A percentile compares a stretch with the other conserved stretches of the same genome.
phyloP scores from a whole-genome alignment of 2,888 invertebrate genomes.

The Ecdyonurus torrentis region DNA sequence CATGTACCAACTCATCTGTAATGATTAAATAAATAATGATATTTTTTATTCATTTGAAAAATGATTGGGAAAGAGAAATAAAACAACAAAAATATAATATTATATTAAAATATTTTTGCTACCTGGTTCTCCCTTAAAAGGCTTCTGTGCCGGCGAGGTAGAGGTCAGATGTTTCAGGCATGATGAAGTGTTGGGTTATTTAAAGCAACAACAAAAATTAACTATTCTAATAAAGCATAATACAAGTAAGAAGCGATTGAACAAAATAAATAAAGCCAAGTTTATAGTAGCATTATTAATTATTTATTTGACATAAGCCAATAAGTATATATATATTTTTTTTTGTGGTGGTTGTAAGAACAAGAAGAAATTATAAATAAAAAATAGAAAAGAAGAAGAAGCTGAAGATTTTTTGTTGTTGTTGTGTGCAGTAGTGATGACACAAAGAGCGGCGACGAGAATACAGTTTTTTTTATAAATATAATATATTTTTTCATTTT shows the following conservation, averaged over 20 bases:
- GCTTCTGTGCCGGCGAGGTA: too few species aligned
- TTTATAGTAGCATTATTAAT: conserved; percentile 3
- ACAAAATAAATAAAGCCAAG: neutral
- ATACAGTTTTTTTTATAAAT: neutral
- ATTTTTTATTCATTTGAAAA: neutral
- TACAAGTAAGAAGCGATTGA: neutral
- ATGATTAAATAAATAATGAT: conserved; percentile 16
- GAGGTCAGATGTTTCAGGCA: too few species aligned
- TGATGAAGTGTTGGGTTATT: too few species aligned
- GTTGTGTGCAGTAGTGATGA: conserved; percentile 15
- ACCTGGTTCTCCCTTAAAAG: too few species aligned
- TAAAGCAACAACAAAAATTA: too few species aligned
- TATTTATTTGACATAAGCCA: conserved; percentile 4
- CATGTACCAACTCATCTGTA: conserved; percentile 41
- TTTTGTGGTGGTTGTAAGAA: conserved; percentile 4
- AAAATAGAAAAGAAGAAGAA: conserved; percentile 3
- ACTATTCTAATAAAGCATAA: neutral
- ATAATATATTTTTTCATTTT: neutral
- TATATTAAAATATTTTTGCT: too few species aligned
- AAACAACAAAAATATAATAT: too few species aligned
- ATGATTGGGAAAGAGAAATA: too few species aligned
- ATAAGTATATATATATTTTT: conserved; percentile 3
- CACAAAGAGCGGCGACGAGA: conserved; percentile 11
- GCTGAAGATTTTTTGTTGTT: conserved; percentile 5
- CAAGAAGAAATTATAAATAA: conserved; percentile 6